Evolutionary conservation across 2,888 invertebrate species (phyloP).

Genomic region (Harpagoxenus sublaevis): DNA sequence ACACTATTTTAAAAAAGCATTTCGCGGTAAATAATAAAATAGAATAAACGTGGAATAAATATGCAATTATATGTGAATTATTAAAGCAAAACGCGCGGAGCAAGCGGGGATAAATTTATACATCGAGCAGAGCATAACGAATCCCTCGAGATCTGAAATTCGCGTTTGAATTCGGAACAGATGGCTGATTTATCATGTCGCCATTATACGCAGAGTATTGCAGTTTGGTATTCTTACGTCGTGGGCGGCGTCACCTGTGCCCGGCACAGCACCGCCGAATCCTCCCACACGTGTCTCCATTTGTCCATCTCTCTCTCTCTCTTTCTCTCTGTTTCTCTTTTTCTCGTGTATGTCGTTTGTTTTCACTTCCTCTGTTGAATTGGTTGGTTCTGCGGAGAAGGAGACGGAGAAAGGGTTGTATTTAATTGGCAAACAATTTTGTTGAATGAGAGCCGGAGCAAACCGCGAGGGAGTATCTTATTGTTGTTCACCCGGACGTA

Average conservation of each 20-base stretch:
- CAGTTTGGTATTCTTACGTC: conserved; percentile 41
- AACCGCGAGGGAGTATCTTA: not conserved
- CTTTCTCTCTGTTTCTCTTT: not conserved
- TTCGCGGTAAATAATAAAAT: not conserved
- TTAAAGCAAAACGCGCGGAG: not conserved
- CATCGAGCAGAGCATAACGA: not conserved
- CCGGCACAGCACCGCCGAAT: conserved; percentile 13
- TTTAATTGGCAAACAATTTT: conserved; percentile 31
- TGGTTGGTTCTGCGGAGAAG: conserved; percentile 11
- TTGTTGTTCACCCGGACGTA: not conserved
- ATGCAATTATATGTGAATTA: not conserved
- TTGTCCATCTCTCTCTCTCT: conserved; percentile 12
- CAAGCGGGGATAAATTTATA: not conserved
- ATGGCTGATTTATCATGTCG: conserved; percentile 14
- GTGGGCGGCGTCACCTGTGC: conserved; percentile 22
- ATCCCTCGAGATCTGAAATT: not conserved
- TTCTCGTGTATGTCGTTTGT: conserved; percentile 25
- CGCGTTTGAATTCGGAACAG: not conserved
- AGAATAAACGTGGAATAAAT: not conserved
- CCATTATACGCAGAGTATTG: not conserved
- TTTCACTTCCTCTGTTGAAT: conserved; percentile 16
- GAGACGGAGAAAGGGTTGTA: conserved; percentile 10
- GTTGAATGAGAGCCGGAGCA: not conserved
- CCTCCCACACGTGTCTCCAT: conserved; percentile 14
- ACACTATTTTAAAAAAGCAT: not conserved